These are phyloP conservation scores for Gallinago paraguaiae DNA, from an alignment of 2,113 vertebrate species.

Conservation along the genomic window DNA sequence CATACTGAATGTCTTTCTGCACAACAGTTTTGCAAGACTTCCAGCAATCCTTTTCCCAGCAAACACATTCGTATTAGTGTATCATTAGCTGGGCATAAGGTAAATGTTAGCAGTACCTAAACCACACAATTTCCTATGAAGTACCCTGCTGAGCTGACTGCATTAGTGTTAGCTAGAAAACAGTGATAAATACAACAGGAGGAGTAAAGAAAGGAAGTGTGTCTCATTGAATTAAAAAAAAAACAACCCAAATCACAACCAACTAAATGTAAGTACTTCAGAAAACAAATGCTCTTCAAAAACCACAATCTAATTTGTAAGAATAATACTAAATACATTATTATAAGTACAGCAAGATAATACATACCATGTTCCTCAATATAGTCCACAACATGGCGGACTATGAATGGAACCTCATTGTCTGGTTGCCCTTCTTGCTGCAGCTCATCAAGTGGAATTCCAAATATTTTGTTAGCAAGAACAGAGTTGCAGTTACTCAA, in stretches of 20 bases:
- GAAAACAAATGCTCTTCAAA: not conserved
- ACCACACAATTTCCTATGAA: not conserved
- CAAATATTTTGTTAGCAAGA: conserved; percentile 93
- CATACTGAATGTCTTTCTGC: not conserved
- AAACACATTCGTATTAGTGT: not conserved
- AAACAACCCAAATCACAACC: not conserved
- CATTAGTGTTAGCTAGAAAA: not conserved
- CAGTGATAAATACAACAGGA: not conserved
- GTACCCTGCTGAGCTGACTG: not conserved
- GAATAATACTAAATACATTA: not conserved
- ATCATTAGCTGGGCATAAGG: too few relatives aligned
- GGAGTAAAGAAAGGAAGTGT: not conserved
- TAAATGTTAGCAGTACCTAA: not conserved
- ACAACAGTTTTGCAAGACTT: not conserved
- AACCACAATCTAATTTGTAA: not conserved
- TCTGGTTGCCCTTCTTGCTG: conserved; percentile 90
- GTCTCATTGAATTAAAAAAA: not conserved
- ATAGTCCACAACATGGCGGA: conserved; percentile 96
- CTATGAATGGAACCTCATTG: conserved; percentile 92
- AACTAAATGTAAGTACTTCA: not conserved
- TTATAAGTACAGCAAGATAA: conserved; percentile 18
- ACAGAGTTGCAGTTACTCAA: conserved; percentile 92
- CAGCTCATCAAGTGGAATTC: conserved; percentile 96
- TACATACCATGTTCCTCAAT: conserved; percentile 96
- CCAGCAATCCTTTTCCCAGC: not conserved